Percentiles rank a stretch among this genome's conserved stretches.
Conservation (phyloP, 2,113 vertebrate genomes). For the Podilymbus podiceps region DNA sequence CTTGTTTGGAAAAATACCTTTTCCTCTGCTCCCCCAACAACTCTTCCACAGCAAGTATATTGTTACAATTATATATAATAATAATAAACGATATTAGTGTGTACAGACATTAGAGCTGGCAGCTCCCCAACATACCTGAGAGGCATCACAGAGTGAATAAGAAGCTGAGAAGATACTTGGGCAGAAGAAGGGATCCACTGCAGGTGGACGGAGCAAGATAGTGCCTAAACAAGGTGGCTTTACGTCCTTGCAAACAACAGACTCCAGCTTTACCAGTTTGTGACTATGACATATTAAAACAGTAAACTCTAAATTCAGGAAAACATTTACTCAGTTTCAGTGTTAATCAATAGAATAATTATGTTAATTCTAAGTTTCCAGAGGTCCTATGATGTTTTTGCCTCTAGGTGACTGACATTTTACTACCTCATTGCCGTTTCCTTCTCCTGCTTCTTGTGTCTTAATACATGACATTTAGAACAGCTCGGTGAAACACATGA, state of each 20-base stretch:
- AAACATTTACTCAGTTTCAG: background rate
- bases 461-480: background rate
- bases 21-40: background rate
- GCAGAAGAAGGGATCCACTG: background rate
- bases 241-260: background rate
- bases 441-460: background rate
- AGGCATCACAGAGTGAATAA: background rate
- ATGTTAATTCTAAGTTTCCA: background rate
- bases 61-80: background rate
- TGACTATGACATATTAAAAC: background rate
- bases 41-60: background rate
- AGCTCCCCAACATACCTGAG: background rate
- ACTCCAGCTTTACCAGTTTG: background rate
- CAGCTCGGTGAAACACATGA: background rate
- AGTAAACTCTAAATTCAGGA: background rate
- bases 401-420: conserved; percentile 2
- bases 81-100: background rate
- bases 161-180: background rate
- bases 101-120: background rate
- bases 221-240: background rate
- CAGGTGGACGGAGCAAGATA: background rate
- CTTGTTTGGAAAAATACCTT: background rate
- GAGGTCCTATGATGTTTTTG: background rate
- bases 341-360: background rate
- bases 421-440: background rate